Evolutionary conservation across 2,113 vertebrate species (phyloP).

Genomic region (Gorsachius goisagi): DNA sequence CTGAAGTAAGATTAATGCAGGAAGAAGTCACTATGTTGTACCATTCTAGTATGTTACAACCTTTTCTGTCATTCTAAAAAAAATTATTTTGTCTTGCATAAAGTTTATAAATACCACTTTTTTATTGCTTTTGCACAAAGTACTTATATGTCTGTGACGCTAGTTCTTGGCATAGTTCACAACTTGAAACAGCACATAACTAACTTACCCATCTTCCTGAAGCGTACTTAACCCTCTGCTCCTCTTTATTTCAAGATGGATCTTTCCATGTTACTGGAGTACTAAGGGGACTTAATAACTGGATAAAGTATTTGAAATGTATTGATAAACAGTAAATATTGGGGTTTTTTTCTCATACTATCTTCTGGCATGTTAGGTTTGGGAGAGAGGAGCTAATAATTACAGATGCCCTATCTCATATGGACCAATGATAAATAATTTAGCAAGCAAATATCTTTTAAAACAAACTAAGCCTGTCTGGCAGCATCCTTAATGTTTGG

Average conservation of each 20-base stretch:
- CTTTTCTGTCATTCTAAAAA: not conserved
- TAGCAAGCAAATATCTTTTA: not conserved
- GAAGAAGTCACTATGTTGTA: not conserved
- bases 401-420: not conserved
- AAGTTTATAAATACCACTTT: not conserved
- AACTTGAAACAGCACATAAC: not conserved
- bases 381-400: not conserved
- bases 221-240: not conserved
- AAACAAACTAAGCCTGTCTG: not conserved
- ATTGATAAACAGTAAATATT: not conserved
- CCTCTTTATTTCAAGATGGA: not conserved
- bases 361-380: not conserved
- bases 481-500: not conserved
- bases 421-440: not conserved
- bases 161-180: not conserved
- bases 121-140: not conserved
- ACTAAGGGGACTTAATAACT: not conserved
- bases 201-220: not conserved
- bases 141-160: not conserved
- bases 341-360: not conserved
- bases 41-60: not conserved
- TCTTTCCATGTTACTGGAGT: not conserved
- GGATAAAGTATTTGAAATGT: not conserved
- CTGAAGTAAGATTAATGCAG: not conserved
- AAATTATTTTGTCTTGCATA: not conserved